These are phyloP conservation scores for Onychomys torridus DNA, from an alignment of 2,797 vertebrate species.

Conservation along the genomic window DNA sequence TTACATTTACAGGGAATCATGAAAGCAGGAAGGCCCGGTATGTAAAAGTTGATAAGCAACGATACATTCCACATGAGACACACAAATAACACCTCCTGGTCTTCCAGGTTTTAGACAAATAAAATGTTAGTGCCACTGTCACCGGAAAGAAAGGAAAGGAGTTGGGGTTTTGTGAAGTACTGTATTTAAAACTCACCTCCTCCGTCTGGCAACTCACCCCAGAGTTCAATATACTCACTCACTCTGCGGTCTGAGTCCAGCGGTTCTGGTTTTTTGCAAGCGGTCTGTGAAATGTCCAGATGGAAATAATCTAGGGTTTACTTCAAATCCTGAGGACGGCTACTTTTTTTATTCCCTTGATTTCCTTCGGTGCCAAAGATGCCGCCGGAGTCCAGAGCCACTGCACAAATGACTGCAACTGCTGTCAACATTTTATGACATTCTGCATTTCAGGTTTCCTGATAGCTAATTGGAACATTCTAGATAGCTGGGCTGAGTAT, in stretches of 20 bases:
- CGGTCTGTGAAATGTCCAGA: conserved; percentile 56
- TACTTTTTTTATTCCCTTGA: conserved; percentile 64
- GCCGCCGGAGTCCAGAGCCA: conserved; percentile 57
- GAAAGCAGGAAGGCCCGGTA: not conserved
- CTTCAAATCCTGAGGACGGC: conserved; percentile 69
- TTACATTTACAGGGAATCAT: not conserved
- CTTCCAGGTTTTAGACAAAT: conserved; percentile 50
- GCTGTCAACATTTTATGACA: conserved; percentile 68
- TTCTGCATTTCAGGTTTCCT: conserved; percentile 69
- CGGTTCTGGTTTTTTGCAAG: conserved; percentile 72
- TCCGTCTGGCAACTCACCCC: not conserved
- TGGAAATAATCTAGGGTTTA: conserved; percentile 60
- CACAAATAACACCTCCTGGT: not conserved
- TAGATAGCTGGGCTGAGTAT: conserved; percentile 62
- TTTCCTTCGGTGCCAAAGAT: conserved; percentile 73
- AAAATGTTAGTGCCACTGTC: not conserved
- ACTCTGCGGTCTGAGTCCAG: conserved; percentile 71
- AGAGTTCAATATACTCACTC: conserved; percentile 83
- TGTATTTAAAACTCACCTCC: conserved; percentile 51
- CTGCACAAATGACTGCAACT: conserved; percentile 37
- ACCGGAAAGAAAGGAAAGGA: not conserved
- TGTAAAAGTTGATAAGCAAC: not conserved
- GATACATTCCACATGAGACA: not conserved
- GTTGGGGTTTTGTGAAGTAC: conserved; percentile 24
- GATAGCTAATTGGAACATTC: conserved; percentile 63